Conservation (phyloP, 2,797 vertebrate species). For the Halcyon badia region DNA sequence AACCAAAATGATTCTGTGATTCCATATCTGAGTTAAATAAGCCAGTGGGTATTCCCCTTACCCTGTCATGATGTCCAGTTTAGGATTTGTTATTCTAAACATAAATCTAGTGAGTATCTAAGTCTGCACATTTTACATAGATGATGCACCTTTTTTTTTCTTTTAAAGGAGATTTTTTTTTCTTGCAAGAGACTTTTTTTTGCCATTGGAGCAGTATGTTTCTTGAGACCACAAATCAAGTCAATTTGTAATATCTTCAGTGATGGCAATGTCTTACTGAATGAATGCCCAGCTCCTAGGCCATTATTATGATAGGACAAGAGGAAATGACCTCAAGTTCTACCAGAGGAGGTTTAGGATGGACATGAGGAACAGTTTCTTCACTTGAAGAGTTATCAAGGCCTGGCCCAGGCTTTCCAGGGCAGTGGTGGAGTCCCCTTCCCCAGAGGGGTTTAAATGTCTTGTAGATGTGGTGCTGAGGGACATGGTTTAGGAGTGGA, state of each 20-base stretch:
- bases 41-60: background rate
- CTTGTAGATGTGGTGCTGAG: too few species aligned
- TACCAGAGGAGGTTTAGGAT: too few species aligned
- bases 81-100: background rate
- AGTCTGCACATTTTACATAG: background rate
- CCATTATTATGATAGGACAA: background rate
- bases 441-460: too few species aligned
- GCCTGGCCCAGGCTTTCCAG: too few species aligned
- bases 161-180: background rate
- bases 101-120: background rate
- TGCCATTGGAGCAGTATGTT: background rate
- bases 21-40: background rate
- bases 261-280: background rate
- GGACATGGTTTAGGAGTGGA: too few species aligned
- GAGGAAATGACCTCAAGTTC: too few species aligned
- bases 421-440: too few species aligned
- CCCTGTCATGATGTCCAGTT: accelerated
- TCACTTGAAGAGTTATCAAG: too few species aligned
- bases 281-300: background rate
- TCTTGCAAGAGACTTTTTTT: background rate
- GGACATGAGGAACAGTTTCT: too few species aligned
- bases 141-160: background rate
- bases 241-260: background rate
- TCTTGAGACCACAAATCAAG: background rate
- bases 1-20: background rate